Base-by-base conservation (phyloP, 1,140 invertebrate genomes). In the Drosophila lacertosa region DNA sequence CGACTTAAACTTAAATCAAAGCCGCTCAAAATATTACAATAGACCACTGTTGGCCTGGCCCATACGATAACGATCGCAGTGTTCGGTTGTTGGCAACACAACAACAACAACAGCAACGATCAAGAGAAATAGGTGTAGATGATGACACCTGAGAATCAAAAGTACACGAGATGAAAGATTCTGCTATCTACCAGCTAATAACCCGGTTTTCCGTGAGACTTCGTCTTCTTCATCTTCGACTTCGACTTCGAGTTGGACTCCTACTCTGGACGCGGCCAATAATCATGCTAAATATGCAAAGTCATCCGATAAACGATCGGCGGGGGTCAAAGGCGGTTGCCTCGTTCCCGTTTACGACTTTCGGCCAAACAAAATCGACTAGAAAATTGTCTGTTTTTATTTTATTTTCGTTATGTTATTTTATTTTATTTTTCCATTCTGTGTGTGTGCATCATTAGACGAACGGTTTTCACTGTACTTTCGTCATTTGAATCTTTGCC, bases 141-240 rank as follows among this genome's bases (percentile, higher is more conserved):
- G 89, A 90, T 90, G 89, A 90, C 89, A 90, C 89, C 89, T 90
- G 84, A 89, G 83, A 90, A 89, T 82, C 68, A 89, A 68, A 50
- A 70, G 72, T 76, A 86, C 81, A 69, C 51, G 57, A 83, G 58
- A 45, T 48, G 11, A 24, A 10, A 69, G 70, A 53, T 74, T 79
- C 58, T 68, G 32, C 35, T 68, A 29, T 62, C 67, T 44, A 20
- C n/a, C 50, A 84, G 76, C 88, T 90, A 90, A 90, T 90, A 90
- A 90, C 82, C 70, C 40, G 50, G 62, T 69, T 77, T 83, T 77
- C 26, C 73, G 81, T 86, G 81, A 86, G 81, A 84, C 60, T 35
- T 68, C 44, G 29, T 22, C 53, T 54, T 22, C 53, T 54, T 11
- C 10, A 1, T 9, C 26, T 29, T 29, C 40, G 29, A 16, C 45